Evolutionary conservation across 2,113 vertebrate species (phyloP).

Genomic region (Himantopus leucocephalus): DNA sequence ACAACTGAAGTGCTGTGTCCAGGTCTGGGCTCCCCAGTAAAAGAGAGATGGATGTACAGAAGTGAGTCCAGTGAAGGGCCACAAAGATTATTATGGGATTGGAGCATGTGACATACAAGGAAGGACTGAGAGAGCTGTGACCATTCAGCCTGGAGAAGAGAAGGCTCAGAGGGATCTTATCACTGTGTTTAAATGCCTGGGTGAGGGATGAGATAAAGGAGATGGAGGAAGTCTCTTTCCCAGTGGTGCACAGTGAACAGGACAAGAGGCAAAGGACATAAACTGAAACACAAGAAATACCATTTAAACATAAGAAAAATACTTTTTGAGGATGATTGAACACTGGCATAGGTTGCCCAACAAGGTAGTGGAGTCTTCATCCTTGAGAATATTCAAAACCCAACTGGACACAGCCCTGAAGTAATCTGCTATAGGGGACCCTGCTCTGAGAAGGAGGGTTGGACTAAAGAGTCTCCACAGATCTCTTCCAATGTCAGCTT

Average conservation of each 20-base stretch:
- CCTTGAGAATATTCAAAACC: too few relatives aligned
- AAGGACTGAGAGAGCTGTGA: not conserved
- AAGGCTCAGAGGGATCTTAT: not conserved
- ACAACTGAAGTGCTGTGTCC: too few relatives aligned
- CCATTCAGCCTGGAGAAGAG: not conserved
- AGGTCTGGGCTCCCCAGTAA: not conserved
- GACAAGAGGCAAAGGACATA: too few relatives aligned
- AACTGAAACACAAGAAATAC: too few relatives aligned
- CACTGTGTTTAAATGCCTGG: not conserved
- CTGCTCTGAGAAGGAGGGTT: too few relatives aligned
- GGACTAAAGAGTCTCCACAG: not conserved
- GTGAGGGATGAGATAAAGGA: not conserved
- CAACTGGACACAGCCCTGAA: too few relatives aligned
- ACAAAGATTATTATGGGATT: not conserved
- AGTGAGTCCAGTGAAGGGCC: not conserved
- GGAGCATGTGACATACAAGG: not conserved
- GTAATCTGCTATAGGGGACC: too few relatives aligned
- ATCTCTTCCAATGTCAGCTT: not conserved
- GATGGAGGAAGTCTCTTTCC: not conserved
- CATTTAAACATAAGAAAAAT: too few relatives aligned
- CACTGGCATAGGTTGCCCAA: too few relatives aligned
- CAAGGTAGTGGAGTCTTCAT: too few relatives aligned
- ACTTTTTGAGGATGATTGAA: too few relatives aligned
- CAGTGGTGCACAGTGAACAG: too few relatives aligned
- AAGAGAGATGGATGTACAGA: not conserved